Evolutionary conservation across 1,140 invertebrate genomes (phyloP), one percentile per base, ranked within the genome.

Genomic region (Drosophila tristis): DNA sequence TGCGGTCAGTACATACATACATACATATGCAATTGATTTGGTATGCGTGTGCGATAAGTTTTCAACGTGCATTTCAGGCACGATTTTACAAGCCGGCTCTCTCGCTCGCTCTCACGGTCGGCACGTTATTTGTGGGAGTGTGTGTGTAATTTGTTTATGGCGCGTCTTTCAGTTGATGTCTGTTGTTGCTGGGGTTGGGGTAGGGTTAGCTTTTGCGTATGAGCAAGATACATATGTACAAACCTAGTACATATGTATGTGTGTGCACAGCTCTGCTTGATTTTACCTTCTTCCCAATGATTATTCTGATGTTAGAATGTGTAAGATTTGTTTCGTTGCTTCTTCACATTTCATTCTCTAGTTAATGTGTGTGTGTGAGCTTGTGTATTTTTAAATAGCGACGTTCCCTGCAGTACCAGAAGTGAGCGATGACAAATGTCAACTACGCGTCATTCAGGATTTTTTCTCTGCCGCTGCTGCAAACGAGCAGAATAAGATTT

Each of bases 81-180:
- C 55, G 55, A 57, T 57, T 65, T 70, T 57, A 64, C 59, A 72
- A 70, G 60, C 50, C 55, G 68, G 80, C 68, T 57, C 49, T 74
- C 54, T 42, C 58, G 42, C 67, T 72, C 68, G 23, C 70, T 47
- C 55, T 23, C 20, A 60, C 26, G 11, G 29, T 35, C 7, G 29
- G 25, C 42, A 65, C 20, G 64, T 57, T 57, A 43, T 31, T 68
- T 49, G 35, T 39, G 4, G 23, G 63, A 56, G 16, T 29, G 50
- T 44, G 49, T 67, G 47, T 76, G 26, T 47, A 68, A 77, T 82
- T 89, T 87, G 84, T 82, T 87, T 87, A 87, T 89, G 84, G 84
- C 82, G 82, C 74, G 79, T 63, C 68, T 67, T 82, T 89, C 51
- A 63, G 48, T 58, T 57, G 64, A 43, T 23, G 57, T 50, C 43